phyloP scores from a whole-genome alignment of 2,888 invertebrate species.

The Muschampia plurimacula region DNA sequence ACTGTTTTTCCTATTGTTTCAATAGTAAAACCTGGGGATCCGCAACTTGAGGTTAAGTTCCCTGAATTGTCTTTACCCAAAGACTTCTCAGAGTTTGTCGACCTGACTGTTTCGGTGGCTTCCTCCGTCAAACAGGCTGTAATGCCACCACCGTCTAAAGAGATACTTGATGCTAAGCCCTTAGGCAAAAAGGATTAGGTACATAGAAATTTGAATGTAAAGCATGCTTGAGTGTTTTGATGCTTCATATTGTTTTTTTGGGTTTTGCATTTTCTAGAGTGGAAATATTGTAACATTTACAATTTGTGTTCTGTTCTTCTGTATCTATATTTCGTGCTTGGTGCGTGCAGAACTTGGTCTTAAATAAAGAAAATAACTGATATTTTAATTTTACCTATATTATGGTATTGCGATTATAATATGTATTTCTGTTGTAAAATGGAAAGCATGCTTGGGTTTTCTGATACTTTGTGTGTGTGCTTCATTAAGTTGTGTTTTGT shows the following conservation, averaged over 20 bases:
- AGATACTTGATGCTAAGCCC: constrained; percentile 58
- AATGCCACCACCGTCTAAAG: constrained; percentile 78
- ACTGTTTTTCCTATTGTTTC: background rate
- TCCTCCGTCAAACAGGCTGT: constrained; percentile 74
- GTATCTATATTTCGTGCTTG: too few relatives aligned
- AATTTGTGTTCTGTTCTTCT: too few relatives aligned
- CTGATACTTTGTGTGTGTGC: background rate
- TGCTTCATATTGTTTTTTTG: background rate
- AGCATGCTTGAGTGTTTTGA: constrained; percentile 31
- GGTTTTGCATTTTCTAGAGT: constrained; percentile 39
- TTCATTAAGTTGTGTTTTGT: background rate
- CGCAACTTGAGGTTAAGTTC: constrained; percentile 86
- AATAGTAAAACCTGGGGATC: constrained; percentile 89
- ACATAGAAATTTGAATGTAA: constrained; percentile 47
- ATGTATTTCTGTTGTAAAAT: too few relatives aligned
- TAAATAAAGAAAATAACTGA: too few relatives aligned
- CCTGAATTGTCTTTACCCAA: constrained; percentile 87
- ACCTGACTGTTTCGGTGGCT: constrained; percentile 72
- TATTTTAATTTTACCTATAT: too few relatives aligned
- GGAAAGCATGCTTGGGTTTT: too few relatives aligned
- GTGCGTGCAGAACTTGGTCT: too few relatives aligned
- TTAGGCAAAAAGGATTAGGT: constrained; percentile 76
- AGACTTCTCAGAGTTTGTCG: constrained; percentile 84
- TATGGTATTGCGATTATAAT: too few relatives aligned
- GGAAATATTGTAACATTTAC: background rate